Conservation (phyloP, 2,113 vertebrate species). For the Triplophysa dalaica region DNA sequence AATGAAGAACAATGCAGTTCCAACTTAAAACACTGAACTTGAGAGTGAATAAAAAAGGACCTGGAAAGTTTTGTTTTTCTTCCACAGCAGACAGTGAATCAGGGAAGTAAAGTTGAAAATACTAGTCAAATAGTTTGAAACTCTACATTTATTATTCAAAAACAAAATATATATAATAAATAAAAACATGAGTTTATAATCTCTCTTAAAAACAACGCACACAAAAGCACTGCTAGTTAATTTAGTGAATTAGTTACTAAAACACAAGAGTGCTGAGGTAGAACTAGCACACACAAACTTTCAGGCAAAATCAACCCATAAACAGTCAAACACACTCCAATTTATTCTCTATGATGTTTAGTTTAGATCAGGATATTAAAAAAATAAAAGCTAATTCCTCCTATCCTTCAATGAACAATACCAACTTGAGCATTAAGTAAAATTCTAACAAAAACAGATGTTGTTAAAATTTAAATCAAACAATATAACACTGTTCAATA, state of each 20-base stretch:
- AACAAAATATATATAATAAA: not conserved
- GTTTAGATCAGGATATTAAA: not conserved
- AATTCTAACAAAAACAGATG: not conserved
- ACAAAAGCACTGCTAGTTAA: not conserved
- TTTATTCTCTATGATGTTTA: not conserved
- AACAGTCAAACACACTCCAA: conserved; percentile 5
- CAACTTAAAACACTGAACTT: not conserved
- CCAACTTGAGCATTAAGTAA: not conserved
- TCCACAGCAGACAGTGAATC: not conserved
- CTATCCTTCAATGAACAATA: not conserved
- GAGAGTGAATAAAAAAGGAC: not conserved
- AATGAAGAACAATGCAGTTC: not conserved
- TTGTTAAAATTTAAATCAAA: not conserved
- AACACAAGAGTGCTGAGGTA: conserved; percentile 35
- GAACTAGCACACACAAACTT: conserved; percentile 18
- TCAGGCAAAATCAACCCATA: not conserved
- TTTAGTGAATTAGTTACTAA: conserved; percentile 22
- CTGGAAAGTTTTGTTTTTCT: not conserved
- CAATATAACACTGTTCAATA: not conserved
- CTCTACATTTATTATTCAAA: not conserved
- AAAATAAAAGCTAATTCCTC: not conserved
- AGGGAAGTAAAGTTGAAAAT: not conserved
- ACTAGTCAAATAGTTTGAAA: not conserved
- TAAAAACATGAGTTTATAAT: not conserved
- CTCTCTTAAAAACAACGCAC: conserved; percentile 1